Conservation (phyloP, 2,888 invertebrate species). For the Dryomyza anilis region DNA sequence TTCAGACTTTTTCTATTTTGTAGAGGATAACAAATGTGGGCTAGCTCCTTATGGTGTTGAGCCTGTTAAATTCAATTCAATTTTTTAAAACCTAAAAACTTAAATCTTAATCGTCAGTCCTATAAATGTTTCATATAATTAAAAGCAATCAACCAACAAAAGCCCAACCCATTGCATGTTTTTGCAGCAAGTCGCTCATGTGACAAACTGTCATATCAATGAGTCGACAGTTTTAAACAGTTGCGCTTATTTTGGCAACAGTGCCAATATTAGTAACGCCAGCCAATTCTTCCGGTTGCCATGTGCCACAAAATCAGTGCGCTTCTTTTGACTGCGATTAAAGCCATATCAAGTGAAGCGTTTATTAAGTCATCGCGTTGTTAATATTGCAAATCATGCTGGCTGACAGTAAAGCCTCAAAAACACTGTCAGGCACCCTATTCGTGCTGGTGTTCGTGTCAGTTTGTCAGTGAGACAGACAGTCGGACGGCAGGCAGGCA, state of each 20-base stretch:
- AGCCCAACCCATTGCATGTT: neutral
- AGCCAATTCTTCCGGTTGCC: slow-evolving; percentile 9
- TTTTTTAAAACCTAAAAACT: too few relatives aligned
- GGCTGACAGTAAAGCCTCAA: neutral
- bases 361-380: neutral
- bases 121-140: too few relatives aligned
- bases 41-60: too few relatives aligned
- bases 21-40: too few relatives aligned
- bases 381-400: neutral
- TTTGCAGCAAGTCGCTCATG: neutral
- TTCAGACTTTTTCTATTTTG: too few relatives aligned
- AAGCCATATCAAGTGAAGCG: neutral
- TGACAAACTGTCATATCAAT: slow-evolving; percentile 1
- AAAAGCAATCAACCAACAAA: too few relatives aligned
- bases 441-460: neutral
- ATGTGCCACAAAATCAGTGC: neutral
- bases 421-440: neutral
- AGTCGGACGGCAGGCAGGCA: too few relatives aligned
- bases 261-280: neutral
- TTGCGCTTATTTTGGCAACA: slow-evolving; percentile 10
- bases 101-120: too few relatives aligned
- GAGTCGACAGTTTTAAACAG: neutral
- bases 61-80: too few relatives aligned
- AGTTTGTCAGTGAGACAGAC: too few relatives aligned
- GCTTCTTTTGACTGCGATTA: neutral